Evolutionary conservation across 2,888 invertebrate species (phyloP).

Genomic region (Thumatha senex): DNA sequence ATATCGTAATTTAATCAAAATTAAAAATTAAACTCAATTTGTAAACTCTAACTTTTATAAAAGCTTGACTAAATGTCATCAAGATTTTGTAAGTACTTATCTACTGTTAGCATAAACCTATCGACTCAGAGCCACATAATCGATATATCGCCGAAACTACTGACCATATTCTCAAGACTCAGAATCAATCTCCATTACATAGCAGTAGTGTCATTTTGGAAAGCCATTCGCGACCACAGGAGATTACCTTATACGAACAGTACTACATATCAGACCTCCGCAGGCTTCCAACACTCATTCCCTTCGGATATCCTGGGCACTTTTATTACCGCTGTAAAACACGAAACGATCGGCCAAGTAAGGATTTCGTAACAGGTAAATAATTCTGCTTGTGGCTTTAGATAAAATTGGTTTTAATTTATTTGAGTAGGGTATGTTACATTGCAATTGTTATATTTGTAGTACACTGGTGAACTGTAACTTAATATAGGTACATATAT

Average conservation of each 20-base stretch:
- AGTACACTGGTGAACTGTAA: neutral
- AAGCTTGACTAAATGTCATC: neutral
- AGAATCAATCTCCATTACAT: conserved; percentile 42
- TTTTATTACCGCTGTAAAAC: conserved; percentile 62
- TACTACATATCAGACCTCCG: conserved; percentile 47
- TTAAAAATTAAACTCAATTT: no score
- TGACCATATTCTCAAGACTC: conserved; percentile 19
- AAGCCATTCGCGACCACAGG: conserved; percentile 44
- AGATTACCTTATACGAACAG: conserved; percentile 52
- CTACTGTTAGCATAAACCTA: conserved; percentile 1
- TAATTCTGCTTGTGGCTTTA: conserved; percentile 10
- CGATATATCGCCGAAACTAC: conserved; percentile 20
- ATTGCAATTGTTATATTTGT: no score
- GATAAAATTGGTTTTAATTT: conserved; percentile 23
- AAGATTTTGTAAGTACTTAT: neutral
- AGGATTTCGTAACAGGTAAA: conserved; percentile 38
- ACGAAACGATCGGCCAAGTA: conserved; percentile 33
- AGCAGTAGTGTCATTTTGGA: conserved; percentile 39
- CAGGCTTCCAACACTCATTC: conserved; percentile 48
- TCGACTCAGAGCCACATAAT: conserved; percentile 10
- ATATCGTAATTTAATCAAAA: no score
- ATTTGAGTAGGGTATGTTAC: conserved; percentile 15
- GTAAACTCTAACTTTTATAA: no score
- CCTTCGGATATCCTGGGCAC: conserved; percentile 44
- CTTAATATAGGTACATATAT: neutral